These are phyloP conservation scores for Manis javanica DNA, from an alignment of 2,797 vertebrate species.

Conservation along the genomic window DNA sequence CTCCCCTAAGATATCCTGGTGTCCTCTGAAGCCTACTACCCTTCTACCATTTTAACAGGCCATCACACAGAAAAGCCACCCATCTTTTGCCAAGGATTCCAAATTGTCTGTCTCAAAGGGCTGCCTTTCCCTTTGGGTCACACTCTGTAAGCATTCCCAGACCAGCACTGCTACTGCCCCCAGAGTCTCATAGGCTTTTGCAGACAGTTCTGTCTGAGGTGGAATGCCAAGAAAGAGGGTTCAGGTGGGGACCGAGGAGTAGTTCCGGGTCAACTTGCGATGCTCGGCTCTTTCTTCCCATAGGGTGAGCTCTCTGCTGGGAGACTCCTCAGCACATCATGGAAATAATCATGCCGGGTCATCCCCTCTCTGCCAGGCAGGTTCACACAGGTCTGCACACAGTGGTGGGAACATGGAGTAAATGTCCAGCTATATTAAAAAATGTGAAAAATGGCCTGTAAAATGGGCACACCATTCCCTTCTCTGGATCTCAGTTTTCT, in stretches of 20 bases:
- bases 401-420: fast-evolving
- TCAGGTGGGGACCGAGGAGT: not conserved
- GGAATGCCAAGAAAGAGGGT: not conserved
- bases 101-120: not conserved
- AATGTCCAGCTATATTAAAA: not conserved
- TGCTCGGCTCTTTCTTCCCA: not conserved
- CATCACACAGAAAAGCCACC: not conserved
- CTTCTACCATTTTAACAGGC: not conserved
- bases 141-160: not conserved
- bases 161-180: not conserved
- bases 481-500: not conserved
- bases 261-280: not conserved
- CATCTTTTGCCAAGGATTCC: not conserved
- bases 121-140: not conserved
- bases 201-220: not conserved
- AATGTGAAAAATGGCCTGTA: not conserved
- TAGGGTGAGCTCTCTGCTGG: fast-evolving
- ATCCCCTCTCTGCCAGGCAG: not conserved
- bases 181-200: not conserved
- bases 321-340: not conserved
- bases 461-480: not conserved
- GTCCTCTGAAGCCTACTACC: not conserved
- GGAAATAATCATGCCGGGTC: not conserved
- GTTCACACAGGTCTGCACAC: not conserved
- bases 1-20: not conserved